Conservation (phyloP, 2,113 vertebrate species). For the Centropus unirufus region DNA sequence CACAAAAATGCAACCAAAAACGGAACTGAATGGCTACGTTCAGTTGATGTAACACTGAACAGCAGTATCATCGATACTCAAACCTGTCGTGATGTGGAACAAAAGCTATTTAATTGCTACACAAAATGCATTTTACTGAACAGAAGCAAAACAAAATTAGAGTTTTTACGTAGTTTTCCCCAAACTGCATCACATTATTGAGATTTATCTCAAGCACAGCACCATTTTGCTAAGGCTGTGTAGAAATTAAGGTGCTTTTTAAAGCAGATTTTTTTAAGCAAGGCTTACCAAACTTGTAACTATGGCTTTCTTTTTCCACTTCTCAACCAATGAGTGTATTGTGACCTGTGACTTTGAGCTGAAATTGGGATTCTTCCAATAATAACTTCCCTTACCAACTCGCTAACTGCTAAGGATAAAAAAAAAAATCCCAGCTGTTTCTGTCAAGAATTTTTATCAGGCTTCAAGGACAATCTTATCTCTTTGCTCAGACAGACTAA, state of each 20-base stretch:
- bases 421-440: neutral
- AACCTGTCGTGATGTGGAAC: neutral
- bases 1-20: neutral
- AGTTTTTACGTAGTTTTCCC: neutral
- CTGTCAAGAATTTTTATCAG: neutral
- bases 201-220: neutral
- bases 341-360: neutral
- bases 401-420: neutral
- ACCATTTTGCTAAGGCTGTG: neutral
- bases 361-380: neutral
- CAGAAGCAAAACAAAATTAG: neutral
- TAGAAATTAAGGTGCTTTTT: neutral
- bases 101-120: neutral
- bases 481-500: neutral
- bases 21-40: neutral
- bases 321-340: neutral
- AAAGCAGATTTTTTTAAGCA: neutral
- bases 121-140: neutral
- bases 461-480: neutral
- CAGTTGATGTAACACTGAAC: neutral
- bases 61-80: neutral
- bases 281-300: neutral
- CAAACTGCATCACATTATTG: neutral
- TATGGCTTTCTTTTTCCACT: neutral
- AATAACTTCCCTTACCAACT: neutral